Percentiles rank a stretch among this genome's conserved stretches.
phyloP scores from a whole-genome alignment of 1,140 invertebrate species.

The Drosophila persimilis region DNA sequence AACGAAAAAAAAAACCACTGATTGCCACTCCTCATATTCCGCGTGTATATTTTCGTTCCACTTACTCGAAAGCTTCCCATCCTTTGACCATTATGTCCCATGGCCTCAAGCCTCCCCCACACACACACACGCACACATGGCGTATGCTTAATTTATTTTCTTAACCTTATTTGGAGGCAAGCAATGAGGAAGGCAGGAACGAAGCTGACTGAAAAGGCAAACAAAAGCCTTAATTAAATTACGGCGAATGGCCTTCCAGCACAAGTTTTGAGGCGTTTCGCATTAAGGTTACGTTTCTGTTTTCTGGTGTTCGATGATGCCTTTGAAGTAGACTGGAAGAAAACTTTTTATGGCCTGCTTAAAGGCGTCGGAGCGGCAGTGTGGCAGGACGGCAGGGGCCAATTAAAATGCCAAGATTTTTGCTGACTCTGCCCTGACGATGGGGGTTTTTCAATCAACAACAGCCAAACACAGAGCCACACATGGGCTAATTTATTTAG shows the following conservation, averaged over 20 bases:
- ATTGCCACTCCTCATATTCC: too few species aligned
- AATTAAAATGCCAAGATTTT: slow-evolving; percentile 54
- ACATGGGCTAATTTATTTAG: slow-evolving; percentile 61
- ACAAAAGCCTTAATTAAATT: slow-evolving; percentile 44
- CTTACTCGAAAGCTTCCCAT: background rate
- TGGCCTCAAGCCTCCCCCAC: too few species aligned
- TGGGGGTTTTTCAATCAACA: slow-evolving; percentile 36
- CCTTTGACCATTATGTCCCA: background rate
- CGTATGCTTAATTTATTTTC: slow-evolving; percentile 47
- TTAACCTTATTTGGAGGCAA: slow-evolving; percentile 5
- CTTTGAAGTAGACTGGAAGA: slow-evolving; percentile 30
- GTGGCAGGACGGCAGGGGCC: background rate
- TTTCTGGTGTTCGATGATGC: slow-evolving; percentile 4
- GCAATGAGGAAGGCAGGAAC: background rate
- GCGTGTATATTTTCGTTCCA: too few species aligned
- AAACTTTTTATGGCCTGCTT: slow-evolving; percentile 42
- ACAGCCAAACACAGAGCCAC: slow-evolving; percentile 11
- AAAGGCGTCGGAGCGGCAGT: slow-evolving; percentile 18
- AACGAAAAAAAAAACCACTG: too few species aligned
- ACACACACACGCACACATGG: slow-evolving; percentile 12
- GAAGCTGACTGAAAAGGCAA: slow-evolving; percentile 8
- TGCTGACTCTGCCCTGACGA: slow-evolving; percentile 43
- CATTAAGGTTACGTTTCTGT: slow-evolving; percentile 17
- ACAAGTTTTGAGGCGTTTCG: slow-evolving; percentile 31
- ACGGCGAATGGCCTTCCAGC: slow-evolving; percentile 11